phyloP scores from a whole-genome alignment of 2,797 vertebrate species.

The Pangasius larnaudii region DNA sequence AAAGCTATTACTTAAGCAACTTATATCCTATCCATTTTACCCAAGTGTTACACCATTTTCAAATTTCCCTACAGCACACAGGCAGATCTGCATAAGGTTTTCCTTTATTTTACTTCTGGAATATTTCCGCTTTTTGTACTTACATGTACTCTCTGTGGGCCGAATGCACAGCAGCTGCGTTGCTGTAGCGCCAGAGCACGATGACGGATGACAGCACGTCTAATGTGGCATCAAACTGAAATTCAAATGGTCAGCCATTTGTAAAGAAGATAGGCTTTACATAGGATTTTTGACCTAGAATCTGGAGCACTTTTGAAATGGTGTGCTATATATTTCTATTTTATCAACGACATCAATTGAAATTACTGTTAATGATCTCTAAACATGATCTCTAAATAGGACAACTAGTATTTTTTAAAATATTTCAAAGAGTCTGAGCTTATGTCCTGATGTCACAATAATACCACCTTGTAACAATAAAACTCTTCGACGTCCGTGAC shows the following conservation, averaged over 20 bases:
- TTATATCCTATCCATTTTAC: neutral
- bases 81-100: neutral
- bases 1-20: neutral
- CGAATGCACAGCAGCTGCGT: constrained; percentile 94
- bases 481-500: neutral
- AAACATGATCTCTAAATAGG: neutral
- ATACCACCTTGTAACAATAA: neutral
- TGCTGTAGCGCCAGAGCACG: constrained; percentile 97
- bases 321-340: neutral
- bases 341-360: neutral
- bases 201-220: constrained; percentile 95
- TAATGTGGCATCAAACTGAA: constrained; percentile 92
- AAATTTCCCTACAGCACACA: neutral
- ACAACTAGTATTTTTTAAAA: neutral
- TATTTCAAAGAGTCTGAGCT: neutral
- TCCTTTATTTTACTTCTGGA: neutral
- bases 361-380: neutral
- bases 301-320: neutral
- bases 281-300: neutral
- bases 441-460: neutral
- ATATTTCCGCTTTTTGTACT: constrained; percentile 68
- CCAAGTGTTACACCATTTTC: neutral
- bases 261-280: neutral
- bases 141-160: constrained; percentile 96
- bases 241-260: constrained; percentile 30